Evolutionary conservation across 2,888 invertebrate genomes (phyloP), one percentile per base, ranked within the genome.

Genomic region (Nymphalis urticae): DNA sequence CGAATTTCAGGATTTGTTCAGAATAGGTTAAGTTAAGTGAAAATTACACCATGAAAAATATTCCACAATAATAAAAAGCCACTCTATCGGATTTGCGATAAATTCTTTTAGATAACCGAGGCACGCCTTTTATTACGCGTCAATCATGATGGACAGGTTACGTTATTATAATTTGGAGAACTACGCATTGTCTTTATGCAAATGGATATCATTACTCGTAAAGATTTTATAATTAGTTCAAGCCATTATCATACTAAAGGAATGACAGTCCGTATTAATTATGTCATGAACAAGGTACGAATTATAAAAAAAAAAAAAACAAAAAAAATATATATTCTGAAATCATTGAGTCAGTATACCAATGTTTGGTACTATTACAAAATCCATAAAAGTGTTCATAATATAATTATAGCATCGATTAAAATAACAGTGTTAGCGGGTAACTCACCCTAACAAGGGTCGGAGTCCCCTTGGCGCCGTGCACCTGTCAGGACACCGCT

Each of bases 381-480:
- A n/a, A 9, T 56, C 56, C 17, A 56, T n/a, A 56, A 56, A 32
- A 32, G 32, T 2, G 7, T 50, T 19, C 56, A n/a, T 36, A 21
- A n/a, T n/a, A 24, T 53, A 6, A 56, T 19, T 36, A n/a, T n/a
- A 56, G 32, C 32, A n/a, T 21, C 32, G 6, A 21, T 56, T 56
- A 56, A 32, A 32, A 32, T 36, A 32, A 56, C 32, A 56, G 56
- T 56, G 56, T 36, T 32, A 56, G 56, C n/a, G n/a, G 32, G n/a
- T 56, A 32, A 32, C 56, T 42, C 42, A 13, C 21, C 53, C 56
- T n/a, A 16, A 32, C 56, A 56, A 56, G 32, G 56, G 32, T n/a
- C 32, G n/a, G 17, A 36, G 56, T 32, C 71, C 71, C 71, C 71
- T 60, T 61, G 71, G 69, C 71, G 71, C 71, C 71, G 36, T 60